phyloP scores from a whole-genome alignment of 2,888 invertebrate species.

The Eueremaeus valkanovi region DNA sequence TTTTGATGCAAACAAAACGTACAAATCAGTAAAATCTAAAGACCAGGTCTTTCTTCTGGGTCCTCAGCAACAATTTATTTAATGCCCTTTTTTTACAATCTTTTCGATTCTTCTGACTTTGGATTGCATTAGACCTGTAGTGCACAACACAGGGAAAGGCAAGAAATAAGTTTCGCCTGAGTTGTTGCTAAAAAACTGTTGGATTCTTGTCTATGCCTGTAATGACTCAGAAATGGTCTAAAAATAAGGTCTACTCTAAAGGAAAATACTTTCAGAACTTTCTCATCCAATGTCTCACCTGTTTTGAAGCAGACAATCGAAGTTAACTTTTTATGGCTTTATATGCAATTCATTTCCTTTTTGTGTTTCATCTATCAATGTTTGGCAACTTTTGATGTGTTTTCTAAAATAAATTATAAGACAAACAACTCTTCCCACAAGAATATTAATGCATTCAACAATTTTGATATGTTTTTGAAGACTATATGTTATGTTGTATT shows the following conservation, averaged over 20 bases:
- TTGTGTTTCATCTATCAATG: not conserved
- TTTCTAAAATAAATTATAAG: not conserved
- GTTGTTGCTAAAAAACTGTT: not conserved
- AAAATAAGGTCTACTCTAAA: not conserved
- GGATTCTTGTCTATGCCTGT: constrained; percentile 2
- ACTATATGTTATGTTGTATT: too few species aligned
- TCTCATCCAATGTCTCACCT: not conserved
- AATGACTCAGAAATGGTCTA: not conserved
- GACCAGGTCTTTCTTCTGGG: not conserved
- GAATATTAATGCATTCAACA: too few species aligned
- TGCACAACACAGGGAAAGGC: not conserved
- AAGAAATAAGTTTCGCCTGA: not conserved
- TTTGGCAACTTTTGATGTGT: not conserved
- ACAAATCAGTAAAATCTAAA: not conserved
- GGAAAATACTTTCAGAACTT: not conserved
- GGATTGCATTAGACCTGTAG: not conserved
- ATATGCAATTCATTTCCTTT: not conserved
- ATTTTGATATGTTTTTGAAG: too few species aligned
- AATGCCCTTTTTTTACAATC: constrained; percentile 16
- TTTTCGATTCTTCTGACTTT: not conserved
- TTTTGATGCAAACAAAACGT: not conserved
- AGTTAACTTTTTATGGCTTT: not conserved
- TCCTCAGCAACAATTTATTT: too few species aligned
- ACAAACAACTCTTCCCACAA: not conserved
- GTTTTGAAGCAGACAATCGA: constrained; percentile 11